A percentile compares a stretch with the other conserved stretches of the same genome.
Conservation (phyloP, 2,113 vertebrate species). For the Chlorodrepanis virens region DNA sequence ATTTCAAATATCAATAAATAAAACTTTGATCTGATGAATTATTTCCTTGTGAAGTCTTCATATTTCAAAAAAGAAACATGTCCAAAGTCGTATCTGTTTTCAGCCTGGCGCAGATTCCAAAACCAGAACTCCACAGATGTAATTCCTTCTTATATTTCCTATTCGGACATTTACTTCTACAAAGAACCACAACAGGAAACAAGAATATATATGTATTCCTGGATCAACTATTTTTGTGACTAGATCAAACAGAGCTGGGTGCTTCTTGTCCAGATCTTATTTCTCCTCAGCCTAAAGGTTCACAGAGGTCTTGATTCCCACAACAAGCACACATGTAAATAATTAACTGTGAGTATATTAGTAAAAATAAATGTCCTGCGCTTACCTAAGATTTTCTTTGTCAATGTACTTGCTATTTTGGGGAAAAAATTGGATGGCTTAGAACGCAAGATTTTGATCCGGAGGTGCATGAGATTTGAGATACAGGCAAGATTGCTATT, state of each 20-base stretch:
- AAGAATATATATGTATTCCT: not conserved
- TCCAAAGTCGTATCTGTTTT: not conserved
- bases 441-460: not conserved
- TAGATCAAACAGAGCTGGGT: not conserved
- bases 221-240: not conserved
- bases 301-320: not conserved
- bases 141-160: not conserved
- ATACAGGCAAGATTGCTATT: not conserved
- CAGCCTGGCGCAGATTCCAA: not conserved
- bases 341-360: not conserved
- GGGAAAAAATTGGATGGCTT: fast-evolving
- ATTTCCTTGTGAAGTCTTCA: not conserved
- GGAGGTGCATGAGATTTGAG: not conserved
- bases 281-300: not conserved
- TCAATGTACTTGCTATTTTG: not conserved
- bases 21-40: not conserved
- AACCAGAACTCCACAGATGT: not conserved
- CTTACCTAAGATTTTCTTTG: not conserved
- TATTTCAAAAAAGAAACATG: not conserved
- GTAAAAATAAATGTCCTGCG: not conserved
- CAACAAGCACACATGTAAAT: not conserved
- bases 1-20: not conserved
- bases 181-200: not conserved
- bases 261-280: not conserved
- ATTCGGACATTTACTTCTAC: not conserved